These are phyloP conservation scores for Phocoena phocoena DNA, from an alignment of 2,113 vertebrate genomes.

Conservation along the genomic window DNA sequence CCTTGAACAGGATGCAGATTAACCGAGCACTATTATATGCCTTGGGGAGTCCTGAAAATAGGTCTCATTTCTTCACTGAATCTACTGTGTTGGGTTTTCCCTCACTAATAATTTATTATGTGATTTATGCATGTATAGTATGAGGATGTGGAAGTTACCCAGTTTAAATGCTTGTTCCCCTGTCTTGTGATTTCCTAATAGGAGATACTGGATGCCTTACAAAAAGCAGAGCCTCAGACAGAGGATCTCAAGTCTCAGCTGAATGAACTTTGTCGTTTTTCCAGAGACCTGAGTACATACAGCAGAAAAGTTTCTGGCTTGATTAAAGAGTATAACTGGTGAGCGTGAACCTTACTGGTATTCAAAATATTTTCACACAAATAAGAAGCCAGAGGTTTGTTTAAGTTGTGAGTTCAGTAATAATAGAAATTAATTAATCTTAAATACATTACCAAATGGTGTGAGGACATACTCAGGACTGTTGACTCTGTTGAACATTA, in stretches of 20 bases:
- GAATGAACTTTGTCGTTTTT: constrained; percentile 95
- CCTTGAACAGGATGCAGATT: neutral
- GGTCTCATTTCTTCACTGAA: neutral
- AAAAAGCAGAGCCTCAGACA: constrained; percentile 91
- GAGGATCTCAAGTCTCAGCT: constrained; percentile 94
- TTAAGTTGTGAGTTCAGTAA: neutral
- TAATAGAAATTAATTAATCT: neutral
- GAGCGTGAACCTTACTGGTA: constrained; percentile 18
- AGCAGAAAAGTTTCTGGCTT: constrained; percentile 93
- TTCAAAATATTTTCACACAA: neutral
- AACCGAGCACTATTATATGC: neutral
- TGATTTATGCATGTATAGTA: neutral
- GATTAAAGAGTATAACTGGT: constrained; percentile 99
- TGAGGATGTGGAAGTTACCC: neutral
- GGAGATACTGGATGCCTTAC: constrained; percentile 90
- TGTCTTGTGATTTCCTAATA: constrained; percentile 75
- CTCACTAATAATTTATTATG: neutral
- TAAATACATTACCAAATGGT: neutral
- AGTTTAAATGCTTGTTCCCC: neutral
- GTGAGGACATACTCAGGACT: neutral
- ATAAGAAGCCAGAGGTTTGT: neutral
- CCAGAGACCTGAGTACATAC: constrained; percentile 91
- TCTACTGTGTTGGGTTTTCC: neutral
- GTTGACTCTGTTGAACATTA: neutral
- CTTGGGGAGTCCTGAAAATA: neutral